phyloP scores from a whole-genome alignment of 2,888 invertebrate genomes.

The Tetragonisca angustula region DNA sequence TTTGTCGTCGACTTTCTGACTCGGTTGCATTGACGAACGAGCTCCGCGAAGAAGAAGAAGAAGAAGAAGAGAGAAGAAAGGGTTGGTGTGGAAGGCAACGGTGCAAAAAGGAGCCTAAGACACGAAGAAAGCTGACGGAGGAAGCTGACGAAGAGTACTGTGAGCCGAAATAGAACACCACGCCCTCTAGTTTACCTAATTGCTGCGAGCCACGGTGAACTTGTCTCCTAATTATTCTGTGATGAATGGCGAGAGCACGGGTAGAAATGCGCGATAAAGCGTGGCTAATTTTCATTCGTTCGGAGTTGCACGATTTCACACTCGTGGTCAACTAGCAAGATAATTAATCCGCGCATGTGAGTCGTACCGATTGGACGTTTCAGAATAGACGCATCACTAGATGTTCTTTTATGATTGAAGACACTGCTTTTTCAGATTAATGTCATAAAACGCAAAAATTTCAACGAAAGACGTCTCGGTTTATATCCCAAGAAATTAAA shows the following conservation, averaged over 20 bases:
- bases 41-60: constrained; percentile 65
- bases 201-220: constrained; percentile 80
- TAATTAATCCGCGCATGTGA: constrained; percentile 63
- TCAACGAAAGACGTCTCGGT: constrained; percentile 10
- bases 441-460: constrained; percentile 12
- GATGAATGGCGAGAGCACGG: constrained; percentile 77
- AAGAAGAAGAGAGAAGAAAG: constrained; percentile 63
- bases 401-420: constrained; percentile 45
- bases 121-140: constrained; percentile 29
- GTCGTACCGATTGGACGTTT: constrained; percentile 44
- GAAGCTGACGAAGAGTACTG: constrained; percentile 47
- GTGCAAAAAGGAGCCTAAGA: constrained; percentile 43
- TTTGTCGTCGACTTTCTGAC: constrained; percentile 77
- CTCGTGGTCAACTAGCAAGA: constrained; percentile 36
- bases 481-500: neutral
- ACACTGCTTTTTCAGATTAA: neutral
- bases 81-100: constrained; percentile 56
- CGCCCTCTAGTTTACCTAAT: constrained; percentile 83
- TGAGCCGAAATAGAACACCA: constrained; percentile 81
- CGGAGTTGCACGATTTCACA: constrained; percentile 59
- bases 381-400: constrained; percentile 31
- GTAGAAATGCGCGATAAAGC: constrained; percentile 77
- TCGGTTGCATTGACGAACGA: constrained; percentile 77
- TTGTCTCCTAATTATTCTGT: constrained; percentile 83
- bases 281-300: constrained; percentile 77